Base-by-base conservation (phyloP, 2,888 invertebrate genomes). In the Tridacna gigas region DNA sequence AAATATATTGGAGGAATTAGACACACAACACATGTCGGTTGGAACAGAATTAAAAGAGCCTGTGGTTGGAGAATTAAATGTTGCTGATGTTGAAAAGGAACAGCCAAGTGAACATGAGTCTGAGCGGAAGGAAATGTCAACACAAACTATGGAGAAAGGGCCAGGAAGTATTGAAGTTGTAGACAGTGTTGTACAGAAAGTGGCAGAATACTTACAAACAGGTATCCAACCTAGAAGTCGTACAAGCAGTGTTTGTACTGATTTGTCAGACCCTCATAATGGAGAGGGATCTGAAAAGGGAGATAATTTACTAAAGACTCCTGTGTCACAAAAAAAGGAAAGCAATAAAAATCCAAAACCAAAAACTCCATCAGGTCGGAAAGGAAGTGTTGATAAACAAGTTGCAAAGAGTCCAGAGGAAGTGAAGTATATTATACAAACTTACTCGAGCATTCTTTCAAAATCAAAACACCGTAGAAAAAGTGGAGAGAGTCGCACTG, bases 331-430 rank as follows among this genome's bases (percentile, higher is more conserved):
- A 20, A 67, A 25, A 28, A 71, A 51, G 51, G 47, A 47, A 9
- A 4, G 20, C 4, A 37, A n/a, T 20, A 37, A 37, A 7, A 18
- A 15, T 48, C 18, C 4, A 25, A 71, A 22, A 51, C 15, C 15
- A 22, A 25, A 0, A 7, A 51, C 71, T 18, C 48, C 71, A 3
- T 26, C 66, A 12, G 12, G 26, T 20, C n/a, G 22, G 26, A 48
- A 71, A 4, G 45, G 69, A 69, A 71, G 51, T 22, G 22, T 22
- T 4, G 71, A 71, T 13, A 48, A 25, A 47, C 15, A n/a, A 51
- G 45, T n/a, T 20, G 28, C 15, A 15, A 86, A 83, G 63, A 86
- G 86, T 48, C 86, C 86, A 15, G 61, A 83, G 11, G 83, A 86
- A 77, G 74, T 83, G 20, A 75, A 86, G 56, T 56, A 71, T 18